Evolutionary conservation across 2,888 invertebrate genomes (phyloP).

Genomic region (Girardia tigrina): DNA sequence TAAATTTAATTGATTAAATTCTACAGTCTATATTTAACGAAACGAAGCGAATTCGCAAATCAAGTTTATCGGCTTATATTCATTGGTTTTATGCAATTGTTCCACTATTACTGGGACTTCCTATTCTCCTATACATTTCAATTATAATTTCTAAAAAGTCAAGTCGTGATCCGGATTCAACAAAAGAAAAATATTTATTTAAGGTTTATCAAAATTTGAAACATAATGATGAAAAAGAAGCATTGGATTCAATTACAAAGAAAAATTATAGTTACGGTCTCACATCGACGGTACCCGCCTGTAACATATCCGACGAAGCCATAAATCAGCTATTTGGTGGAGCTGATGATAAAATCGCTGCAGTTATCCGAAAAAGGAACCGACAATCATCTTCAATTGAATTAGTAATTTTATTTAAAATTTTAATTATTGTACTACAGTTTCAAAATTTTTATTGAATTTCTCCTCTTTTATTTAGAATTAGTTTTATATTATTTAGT

Average conservation of each 20-base stretch:
- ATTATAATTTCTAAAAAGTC: background rate
- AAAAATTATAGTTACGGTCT: background rate
- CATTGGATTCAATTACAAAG: background rate
- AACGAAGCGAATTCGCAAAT: background rate
- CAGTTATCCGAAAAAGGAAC: background rate
- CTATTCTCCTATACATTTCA: background rate
- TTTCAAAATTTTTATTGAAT: too few relatives aligned
- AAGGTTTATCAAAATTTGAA: background rate
- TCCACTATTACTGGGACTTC: background rate
- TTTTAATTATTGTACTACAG: too few relatives aligned
- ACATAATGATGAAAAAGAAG: background rate
- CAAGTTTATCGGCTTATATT: background rate
- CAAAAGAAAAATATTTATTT: constrained; percentile 11
- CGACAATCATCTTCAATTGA: background rate
- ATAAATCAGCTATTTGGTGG: background rate
- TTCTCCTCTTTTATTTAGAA: too few relatives aligned
- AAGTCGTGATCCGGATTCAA: background rate
- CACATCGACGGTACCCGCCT: background rate
- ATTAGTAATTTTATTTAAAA: background rate
- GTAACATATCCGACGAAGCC: background rate
- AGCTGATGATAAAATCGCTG: background rate
- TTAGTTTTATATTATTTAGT: too few relatives aligned
- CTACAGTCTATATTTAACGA: background rate
- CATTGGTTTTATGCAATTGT: background rate
- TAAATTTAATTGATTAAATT: background rate